These are phyloP conservation scores for Pseudocheirus occidentalis DNA, from an alignment of 2,797 vertebrate genomes.

Conservation along the genomic window DNA sequence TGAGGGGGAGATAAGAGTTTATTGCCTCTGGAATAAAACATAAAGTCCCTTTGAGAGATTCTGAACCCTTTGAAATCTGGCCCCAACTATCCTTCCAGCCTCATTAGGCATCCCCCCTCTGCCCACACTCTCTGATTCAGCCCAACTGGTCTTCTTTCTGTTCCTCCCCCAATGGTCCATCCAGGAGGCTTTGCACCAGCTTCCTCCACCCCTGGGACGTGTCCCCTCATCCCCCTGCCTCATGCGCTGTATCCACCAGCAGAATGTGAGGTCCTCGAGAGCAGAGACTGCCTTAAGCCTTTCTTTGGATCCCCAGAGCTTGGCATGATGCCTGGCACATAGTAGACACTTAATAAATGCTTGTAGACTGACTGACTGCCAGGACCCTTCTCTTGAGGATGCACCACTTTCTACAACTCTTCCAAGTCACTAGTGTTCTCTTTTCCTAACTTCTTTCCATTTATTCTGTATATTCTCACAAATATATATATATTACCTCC, in stretches of 20 bases:
- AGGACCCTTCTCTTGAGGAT: background rate
- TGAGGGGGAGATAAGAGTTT: background rate
- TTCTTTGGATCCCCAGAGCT: background rate
- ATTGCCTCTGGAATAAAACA: background rate
- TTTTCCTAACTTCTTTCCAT: background rate
- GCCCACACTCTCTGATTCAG: background rate
- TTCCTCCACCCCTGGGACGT: background rate
- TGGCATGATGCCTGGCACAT: background rate
- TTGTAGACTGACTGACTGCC: background rate
- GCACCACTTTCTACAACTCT: background rate
- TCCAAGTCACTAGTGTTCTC: background rate
- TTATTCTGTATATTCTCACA: background rate
- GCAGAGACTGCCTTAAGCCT: background rate
- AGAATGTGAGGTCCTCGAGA: background rate
- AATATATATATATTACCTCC: background rate
- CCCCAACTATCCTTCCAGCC: background rate
- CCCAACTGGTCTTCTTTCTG: background rate
- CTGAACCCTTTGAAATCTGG: background rate
- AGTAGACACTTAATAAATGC: background rate
- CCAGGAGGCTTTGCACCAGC: background rate
- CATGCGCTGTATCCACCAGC: fast-evolving
- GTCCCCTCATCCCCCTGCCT: background rate
- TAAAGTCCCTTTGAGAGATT: background rate
- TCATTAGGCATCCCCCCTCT: background rate
- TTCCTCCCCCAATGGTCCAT: background rate